Conservation (phyloP, 2,888 invertebrate genomes). For the Ceramica pisi region DNA sequence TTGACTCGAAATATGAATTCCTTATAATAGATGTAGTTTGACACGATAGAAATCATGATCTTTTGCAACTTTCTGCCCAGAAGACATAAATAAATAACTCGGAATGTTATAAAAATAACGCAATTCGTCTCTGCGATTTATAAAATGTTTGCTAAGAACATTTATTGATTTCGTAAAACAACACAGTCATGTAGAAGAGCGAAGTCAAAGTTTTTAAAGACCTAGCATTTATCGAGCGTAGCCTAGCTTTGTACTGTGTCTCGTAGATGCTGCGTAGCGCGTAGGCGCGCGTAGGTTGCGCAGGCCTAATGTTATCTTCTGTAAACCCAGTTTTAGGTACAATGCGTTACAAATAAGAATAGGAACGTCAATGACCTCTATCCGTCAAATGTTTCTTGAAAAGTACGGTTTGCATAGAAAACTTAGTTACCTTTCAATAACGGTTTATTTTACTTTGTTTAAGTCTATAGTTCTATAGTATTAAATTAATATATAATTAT, state of each 20-base stretch:
- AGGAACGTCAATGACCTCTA: too few relatives aligned
- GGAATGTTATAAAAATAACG: neutral
- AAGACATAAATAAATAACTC: neutral
- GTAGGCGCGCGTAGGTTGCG: neutral
- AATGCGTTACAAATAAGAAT: too few relatives aligned
- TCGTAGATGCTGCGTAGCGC: neutral
- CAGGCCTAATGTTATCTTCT: neutral
- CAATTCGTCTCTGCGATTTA: neutral
- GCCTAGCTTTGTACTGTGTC: neutral
- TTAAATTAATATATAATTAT: too few relatives aligned
- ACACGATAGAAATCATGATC: conserved; percentile 14
- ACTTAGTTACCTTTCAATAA: too few relatives aligned
- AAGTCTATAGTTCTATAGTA: too few relatives aligned
- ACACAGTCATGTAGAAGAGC: too few relatives aligned
- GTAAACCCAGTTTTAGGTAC: neutral
- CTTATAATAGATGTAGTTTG: conserved; percentile 31
- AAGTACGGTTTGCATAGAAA: too few relatives aligned
- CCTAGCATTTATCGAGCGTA: too few relatives aligned
- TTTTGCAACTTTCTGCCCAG: conserved; percentile 13
- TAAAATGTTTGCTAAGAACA: neutral
- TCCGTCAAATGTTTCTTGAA: too few relatives aligned
- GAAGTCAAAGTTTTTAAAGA: too few relatives aligned
- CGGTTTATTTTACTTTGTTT: too few relatives aligned
- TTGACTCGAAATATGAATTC: conserved; percentile 46
- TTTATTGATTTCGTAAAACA: neutral